These are phyloP conservation scores for Remorina albescens DNA, from an alignment of 2,797 vertebrate genomes.

Conservation along the genomic window DNA sequence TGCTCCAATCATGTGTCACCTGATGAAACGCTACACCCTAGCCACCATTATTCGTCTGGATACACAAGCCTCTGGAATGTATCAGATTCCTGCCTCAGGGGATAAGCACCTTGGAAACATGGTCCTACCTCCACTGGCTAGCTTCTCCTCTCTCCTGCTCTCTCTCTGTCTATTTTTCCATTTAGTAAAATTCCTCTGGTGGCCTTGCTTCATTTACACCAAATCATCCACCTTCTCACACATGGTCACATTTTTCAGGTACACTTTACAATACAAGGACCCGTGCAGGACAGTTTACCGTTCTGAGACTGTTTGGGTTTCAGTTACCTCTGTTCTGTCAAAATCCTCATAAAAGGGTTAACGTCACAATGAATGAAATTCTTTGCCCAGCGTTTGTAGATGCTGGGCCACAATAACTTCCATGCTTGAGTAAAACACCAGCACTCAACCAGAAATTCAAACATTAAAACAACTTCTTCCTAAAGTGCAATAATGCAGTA, in stretches of 20 bases:
- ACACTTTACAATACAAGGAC: too few species aligned
- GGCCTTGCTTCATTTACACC: slow-evolving; percentile 60
- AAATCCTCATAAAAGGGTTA: slow-evolving; percentile 10
- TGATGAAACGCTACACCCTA: slow-evolving; percentile 79
- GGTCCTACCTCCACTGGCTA: slow-evolving; percentile 63
- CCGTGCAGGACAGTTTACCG: slow-evolving; percentile 35
- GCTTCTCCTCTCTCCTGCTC: slow-evolving; percentile 55
- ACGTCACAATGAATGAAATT: slow-evolving; percentile 22
- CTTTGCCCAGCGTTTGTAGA: too few species aligned
- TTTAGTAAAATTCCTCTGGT: slow-evolving; percentile 69
- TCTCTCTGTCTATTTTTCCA: slow-evolving; percentile 44
- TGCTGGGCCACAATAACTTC: neutral
- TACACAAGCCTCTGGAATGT: slow-evolving; percentile 82
- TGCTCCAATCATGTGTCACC: slow-evolving; percentile 77
- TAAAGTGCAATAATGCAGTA: slow-evolving; percentile 33
- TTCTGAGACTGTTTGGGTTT: slow-evolving; percentile 32
- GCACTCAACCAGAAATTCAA: slow-evolving; percentile 31
- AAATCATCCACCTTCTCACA: slow-evolving; percentile 52
- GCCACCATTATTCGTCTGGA: slow-evolving; percentile 82
- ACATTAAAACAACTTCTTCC: slow-evolving; percentile 46
- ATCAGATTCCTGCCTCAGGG: slow-evolving; percentile 81
- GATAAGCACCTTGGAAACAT: slow-evolving; percentile 77
- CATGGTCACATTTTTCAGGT: slow-evolving; percentile 54
- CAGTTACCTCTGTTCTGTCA: slow-evolving; percentile 26
- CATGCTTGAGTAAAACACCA: slow-evolving; percentile 1